These are phyloP conservation scores for Regulus satrapa DNA, from an alignment of 2,113 vertebrate species.

Conservation along the genomic window DNA sequence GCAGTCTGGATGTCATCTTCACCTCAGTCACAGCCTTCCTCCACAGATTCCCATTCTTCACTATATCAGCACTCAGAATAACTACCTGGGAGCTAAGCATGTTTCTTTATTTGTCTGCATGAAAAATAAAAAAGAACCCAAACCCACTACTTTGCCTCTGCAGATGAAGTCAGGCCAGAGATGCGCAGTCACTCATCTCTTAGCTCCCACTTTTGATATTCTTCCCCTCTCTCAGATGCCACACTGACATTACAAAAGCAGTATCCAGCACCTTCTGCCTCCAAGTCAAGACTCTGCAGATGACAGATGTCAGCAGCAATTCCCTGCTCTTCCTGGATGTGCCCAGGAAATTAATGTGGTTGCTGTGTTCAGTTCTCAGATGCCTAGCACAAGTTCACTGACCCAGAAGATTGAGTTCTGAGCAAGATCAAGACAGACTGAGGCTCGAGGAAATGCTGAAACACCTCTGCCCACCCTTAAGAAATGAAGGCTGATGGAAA, in stretches of 20 bases:
- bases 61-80: background rate
- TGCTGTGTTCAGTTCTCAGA: background rate
- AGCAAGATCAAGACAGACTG: background rate
- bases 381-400: background rate
- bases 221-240: background rate
- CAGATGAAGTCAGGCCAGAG: background rate
- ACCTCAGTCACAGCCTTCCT: background rate
- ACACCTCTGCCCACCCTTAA: background rate
- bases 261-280: background rate
- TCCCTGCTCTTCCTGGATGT: no score
- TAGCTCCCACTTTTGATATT: background rate
- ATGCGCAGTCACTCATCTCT: background rate
- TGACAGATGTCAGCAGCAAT: background rate
- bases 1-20: background rate
- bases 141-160: background rate
- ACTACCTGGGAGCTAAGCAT: background rate
- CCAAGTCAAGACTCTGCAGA: fast-evolving
- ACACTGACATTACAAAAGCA: background rate
- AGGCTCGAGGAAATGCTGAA: background rate
- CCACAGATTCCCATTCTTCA: background rate
- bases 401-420: background rate
- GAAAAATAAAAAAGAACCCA: background rate
- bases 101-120: background rate
- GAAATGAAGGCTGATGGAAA: background rate
- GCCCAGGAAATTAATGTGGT: background rate